Evolutionary conservation across 2,888 invertebrate species (phyloP).

Genomic region (Anodontia alba): DNA sequence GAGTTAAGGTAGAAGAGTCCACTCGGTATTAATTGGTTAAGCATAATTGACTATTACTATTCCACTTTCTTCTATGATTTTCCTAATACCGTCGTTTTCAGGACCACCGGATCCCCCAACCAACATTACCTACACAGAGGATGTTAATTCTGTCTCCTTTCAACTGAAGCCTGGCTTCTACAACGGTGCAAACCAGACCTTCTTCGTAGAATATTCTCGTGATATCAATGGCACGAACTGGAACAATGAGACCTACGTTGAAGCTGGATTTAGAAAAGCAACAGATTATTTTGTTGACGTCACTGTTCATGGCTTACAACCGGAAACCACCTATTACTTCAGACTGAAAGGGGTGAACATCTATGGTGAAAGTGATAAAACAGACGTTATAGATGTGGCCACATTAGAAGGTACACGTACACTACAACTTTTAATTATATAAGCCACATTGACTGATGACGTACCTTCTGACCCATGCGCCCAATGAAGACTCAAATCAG

Average conservation of each 20-base stretch:
- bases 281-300: not conserved
- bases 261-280: not conserved
- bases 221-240: not conserved
- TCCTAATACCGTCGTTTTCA: not conserved
- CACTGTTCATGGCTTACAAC: conserved; percentile 2
- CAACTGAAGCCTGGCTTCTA: not conserved
- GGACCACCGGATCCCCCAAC: not conserved
- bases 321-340: not conserved
- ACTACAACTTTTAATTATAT: not conserved
- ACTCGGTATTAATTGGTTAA: no score
- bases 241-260: not conserved
- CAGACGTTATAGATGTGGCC: not conserved
- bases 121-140: not conserved
- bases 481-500: no score
- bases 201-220: not conserved
- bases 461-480: not conserved
- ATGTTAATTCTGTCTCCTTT: not conserved
- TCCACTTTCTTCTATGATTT: not conserved
- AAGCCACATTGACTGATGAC: not conserved
- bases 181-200: conserved; percentile 10
- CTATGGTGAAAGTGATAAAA: not conserved
- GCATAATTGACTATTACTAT: no score
- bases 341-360: not conserved
- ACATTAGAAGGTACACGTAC: not conserved
- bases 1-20: no score